Evolutionary conservation across 2,113 vertebrate genomes (phyloP), one percentile per base, ranked within the genome.

Genomic region (Oxyura jamaicensis): DNA sequence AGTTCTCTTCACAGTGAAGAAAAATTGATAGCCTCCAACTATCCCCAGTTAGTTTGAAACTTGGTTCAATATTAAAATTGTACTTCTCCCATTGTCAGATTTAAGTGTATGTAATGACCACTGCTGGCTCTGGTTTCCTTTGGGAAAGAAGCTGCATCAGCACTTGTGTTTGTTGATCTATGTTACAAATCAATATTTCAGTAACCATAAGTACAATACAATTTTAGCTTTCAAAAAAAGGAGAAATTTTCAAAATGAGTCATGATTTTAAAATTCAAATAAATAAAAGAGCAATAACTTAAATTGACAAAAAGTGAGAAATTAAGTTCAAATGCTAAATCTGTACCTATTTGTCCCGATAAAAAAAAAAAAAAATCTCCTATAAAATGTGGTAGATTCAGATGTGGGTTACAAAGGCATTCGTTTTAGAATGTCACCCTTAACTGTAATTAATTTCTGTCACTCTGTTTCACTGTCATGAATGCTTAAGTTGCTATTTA

Each of bases 151-250:
- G 71, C 78, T 91, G 21, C 26, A 26, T 88, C 65, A 91, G 80
- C 68, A 60, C 33, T 88, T 90, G 59, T 33, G 23, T 86, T 83
- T 90, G 55, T 72, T 90, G 88, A 83, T 77, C 79, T 86, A 0
- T 80, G 60, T 86, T 77, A 42, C 41, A 86, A 86, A 91, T 94
- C 85, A 78, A 21, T 90, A 78, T 81, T 88, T 88, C n/a, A 93
- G 83, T 56, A 74, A 86, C 59, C 36, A 1, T 63, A 77, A 91
- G 59, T 88, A 74, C 36, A 83, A 63, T 71, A 53, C n/a, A 39
- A 20, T 78, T 86, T 84, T 65, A 90, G 29, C 68, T 90, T 91
- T 91, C 46, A 67, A 46, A 33, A 74, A 42, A 67, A 86, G n/a
- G 8, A 91, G 8, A 91, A 58, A 39, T 78, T 29, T 85, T 97